These are phyloP conservation scores for Criorhina ranunculi DNA, from an alignment of 2,888 invertebrate genomes.

Conservation along the genomic window DNA sequence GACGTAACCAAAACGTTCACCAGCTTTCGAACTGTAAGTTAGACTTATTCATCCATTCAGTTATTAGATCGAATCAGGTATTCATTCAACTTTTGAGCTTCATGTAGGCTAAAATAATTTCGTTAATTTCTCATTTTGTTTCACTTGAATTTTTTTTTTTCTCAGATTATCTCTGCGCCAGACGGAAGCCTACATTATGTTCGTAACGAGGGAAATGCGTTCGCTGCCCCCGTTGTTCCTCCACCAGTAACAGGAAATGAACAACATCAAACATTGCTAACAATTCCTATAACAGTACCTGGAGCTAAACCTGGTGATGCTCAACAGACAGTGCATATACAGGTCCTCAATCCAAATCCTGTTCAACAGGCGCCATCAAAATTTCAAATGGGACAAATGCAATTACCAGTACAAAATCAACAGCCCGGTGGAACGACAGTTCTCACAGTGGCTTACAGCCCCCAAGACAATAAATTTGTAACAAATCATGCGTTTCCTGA, in stretches of 20 bases:
- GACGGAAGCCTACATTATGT: conserved; percentile 74
- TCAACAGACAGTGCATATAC: conserved; percentile 91
- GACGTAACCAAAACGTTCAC: too few relatives aligned
- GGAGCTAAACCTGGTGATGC: conserved; percentile 91
- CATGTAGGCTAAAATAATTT: too few relatives aligned
- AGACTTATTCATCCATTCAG: too few relatives aligned
- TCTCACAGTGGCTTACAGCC: conserved; percentile 90
- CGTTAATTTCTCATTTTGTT: not conserved
- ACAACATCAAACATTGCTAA: conserved; percentile 88
- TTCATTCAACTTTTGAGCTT: too few relatives aligned
- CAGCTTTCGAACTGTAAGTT: too few relatives aligned
- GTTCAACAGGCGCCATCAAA: conserved; percentile 86
- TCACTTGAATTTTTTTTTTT: not conserved
- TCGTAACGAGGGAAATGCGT: conserved; percentile 64
- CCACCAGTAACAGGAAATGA: conserved; percentile 51
- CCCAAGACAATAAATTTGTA: conserved; percentile 87
- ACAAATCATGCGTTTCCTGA: conserved; percentile 85
- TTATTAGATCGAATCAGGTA: too few relatives aligned
- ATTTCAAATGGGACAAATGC: conserved; percentile 89
- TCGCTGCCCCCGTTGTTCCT: conserved; percentile 74
- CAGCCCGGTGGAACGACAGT: conserved; percentile 90
- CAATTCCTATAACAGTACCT: conserved; percentile 91
- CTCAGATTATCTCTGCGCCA: conserved; percentile 65
- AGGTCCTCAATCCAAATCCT: conserved; percentile 88
- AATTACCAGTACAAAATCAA: conserved; percentile 91